A percentile compares a stretch with the other conserved stretches of the same genome.
These are phyloP conservation scores for Lamprologus ornatipinnis DNA, from an alignment of 2,113 vertebrate genomes.

Conservation along the genomic window DNA sequence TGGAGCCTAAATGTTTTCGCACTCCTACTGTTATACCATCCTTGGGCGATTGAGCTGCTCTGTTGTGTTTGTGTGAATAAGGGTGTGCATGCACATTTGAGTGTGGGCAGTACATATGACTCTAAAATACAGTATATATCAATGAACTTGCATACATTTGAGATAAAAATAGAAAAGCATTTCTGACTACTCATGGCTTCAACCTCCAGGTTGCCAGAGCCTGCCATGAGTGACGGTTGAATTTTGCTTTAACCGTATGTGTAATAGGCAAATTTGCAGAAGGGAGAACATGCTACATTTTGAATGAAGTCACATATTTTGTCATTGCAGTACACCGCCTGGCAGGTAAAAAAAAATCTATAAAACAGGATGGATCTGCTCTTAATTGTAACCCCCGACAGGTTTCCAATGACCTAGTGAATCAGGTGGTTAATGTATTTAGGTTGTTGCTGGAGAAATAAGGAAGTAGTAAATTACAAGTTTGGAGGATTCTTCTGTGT, in stretches of 20 bases:
- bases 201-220: not conserved
- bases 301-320: not conserved
- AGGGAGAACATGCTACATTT: not conserved
- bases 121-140: not conserved
- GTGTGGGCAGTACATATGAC: not conserved
- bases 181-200: not conserved
- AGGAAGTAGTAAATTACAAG: not conserved
- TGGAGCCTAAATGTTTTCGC: conserved; percentile 15
- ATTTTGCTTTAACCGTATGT: not conserved
- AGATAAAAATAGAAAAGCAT: not conserved
- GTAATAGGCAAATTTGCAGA: not conserved
- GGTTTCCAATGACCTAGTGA: not conserved
- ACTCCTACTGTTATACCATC: conserved; percentile 18
- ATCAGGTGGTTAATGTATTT: not conserved
- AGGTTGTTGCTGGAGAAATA: not conserved
- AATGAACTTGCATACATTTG: not conserved
- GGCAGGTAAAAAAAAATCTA: not conserved
- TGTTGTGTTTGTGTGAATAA: not conserved
- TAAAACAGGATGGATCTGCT: not conserved
- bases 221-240: not conserved
- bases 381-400: not conserved
- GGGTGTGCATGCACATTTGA: not conserved
- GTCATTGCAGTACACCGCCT: not conserved
- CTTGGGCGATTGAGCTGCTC: not conserved
- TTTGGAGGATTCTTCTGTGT: not conserved